phyloP scores from a whole-genome alignment of 2,113 vertebrate species.

The Gallinago paraguaiae region DNA sequence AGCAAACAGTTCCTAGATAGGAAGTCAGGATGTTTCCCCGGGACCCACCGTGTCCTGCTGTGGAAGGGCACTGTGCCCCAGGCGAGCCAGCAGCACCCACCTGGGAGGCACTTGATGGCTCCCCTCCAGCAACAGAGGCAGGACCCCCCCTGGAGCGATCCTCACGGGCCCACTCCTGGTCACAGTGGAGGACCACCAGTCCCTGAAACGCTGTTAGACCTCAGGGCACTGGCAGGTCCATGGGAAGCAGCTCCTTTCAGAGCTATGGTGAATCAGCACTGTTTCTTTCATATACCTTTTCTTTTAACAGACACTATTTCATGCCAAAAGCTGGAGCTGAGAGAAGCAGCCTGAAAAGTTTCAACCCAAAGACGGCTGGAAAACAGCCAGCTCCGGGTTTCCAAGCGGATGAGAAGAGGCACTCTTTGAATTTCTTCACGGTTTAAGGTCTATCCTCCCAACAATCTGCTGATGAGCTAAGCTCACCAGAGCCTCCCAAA shows the following conservation, averaged over 20 bases:
- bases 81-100: not conserved
- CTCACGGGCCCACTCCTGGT: not conserved
- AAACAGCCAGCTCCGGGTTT: not conserved
- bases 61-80: not conserved
- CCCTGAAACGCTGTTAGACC: not conserved
- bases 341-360: not conserved
- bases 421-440: not conserved
- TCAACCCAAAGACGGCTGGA: not conserved
- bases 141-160: rapidly evolving
- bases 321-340: not conserved
- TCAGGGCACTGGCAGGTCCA: rapidly evolving
- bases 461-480: slow-evolving; percentile 22
- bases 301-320: not conserved
- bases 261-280: not conserved
- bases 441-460: slow-evolving; percentile 16
- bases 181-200: not conserved
- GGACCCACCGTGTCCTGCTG: not conserved
- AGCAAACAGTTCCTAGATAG: not conserved
- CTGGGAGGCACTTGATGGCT: not conserved
- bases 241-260: not conserved
- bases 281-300: not conserved
- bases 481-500: slow-evolving; percentile 7
- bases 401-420: not conserved
- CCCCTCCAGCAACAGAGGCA: not conserved
- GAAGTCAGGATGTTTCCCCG: not conserved